These are phyloP conservation scores for Rutilus rutilus DNA, from an alignment of 2,113 vertebrate species.

Conservation along the genomic window DNA sequence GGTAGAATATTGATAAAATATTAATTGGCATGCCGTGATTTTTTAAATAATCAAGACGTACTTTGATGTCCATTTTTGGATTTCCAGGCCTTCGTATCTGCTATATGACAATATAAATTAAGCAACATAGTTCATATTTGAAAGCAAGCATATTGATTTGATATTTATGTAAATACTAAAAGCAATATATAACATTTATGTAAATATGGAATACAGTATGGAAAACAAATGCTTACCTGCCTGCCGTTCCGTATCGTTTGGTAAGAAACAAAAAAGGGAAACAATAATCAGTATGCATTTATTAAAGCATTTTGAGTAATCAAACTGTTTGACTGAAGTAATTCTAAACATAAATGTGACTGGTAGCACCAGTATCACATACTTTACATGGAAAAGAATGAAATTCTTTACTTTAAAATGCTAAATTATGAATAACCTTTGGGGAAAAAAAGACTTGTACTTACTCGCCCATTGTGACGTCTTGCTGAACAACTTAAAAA, in stretches of 20 bases:
- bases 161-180: not conserved
- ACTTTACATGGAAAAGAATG: too few relatives aligned
- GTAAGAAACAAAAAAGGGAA: not conserved
- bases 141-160: not conserved
- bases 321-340: not conserved
- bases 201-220: not conserved
- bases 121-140: not conserved
- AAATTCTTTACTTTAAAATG: too few relatives aligned
- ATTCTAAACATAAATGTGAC: not conserved
- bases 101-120: not conserved
- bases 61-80: conserved; percentile 50
- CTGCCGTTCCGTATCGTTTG: conserved; percentile 20
- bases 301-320: not conserved
- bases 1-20: not conserved
- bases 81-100: conserved; percentile 32
- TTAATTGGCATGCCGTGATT: not conserved
- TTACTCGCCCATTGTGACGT: conserved; percentile 47
- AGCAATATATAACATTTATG: not conserved
- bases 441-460: conserved; percentile 31
- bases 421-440: not conserved
- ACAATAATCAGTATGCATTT: not conserved
- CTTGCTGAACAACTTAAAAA: conserved; percentile 21
- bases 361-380: too few relatives aligned
- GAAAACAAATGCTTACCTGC: conserved; percentile 41
- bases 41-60: conserved; percentile 24